Evolutionary conservation across 2,113 vertebrate genomes (phyloP).

Genomic region (Cyprinus carpio): DNA sequence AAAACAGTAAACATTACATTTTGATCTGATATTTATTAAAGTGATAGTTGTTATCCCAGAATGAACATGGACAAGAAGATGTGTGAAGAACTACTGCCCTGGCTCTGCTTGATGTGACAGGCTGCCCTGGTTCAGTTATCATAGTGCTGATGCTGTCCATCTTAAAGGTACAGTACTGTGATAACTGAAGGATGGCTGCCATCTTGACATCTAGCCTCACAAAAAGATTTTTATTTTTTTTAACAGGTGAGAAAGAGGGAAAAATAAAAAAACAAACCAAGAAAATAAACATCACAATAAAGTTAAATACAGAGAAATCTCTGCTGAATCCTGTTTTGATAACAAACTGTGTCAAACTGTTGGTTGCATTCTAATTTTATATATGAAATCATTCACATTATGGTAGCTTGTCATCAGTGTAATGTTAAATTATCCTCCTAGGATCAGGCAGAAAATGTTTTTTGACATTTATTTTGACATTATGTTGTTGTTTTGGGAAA

Average conservation of each 20-base stretch:
- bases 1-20: neutral
- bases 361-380: neutral
- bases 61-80: neutral
- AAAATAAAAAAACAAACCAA: neutral
- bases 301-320: neutral
- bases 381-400: neutral
- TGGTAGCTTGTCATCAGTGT: neutral
- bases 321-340: too few relatives aligned
- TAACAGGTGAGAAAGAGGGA: constrained; percentile 51
- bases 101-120: constrained; percentile 78
- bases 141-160: constrained; percentile 99
- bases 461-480: neutral
- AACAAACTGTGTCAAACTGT: neutral
- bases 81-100: neutral
- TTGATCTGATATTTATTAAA: constrained; percentile 3
- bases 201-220: constrained; percentile 80
- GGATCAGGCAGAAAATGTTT: neutral
- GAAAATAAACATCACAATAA: neutral
- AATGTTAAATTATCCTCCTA: neutral
- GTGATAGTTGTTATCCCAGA: neutral
- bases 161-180: constrained; percentile 99
- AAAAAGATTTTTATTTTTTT: too few relatives aligned
- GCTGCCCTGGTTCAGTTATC: constrained; percentile 99
- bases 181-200: constrained; percentile 99
- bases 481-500: neutral